phyloP scores from a whole-genome alignment of 2,888 invertebrate genomes.

The Ypsolopha sequella region DNA sequence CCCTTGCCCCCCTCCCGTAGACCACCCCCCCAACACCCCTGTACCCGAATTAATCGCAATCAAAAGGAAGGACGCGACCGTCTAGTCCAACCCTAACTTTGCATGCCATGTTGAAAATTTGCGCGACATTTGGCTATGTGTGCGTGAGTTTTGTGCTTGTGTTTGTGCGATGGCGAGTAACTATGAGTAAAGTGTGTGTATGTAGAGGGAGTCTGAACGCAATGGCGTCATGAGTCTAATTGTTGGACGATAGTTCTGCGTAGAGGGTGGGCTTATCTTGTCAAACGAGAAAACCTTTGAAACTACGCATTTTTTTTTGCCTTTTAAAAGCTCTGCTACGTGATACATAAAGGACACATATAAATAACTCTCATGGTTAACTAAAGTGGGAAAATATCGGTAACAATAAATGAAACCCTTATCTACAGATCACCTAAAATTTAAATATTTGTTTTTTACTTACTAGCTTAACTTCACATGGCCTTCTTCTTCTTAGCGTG shows the following conservation, averaged over 20 bases:
- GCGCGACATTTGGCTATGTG: slow-evolving; percentile 21
- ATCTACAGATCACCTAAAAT: too few relatives aligned
- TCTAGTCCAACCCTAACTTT: slow-evolving; percentile 64
- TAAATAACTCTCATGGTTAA: too few relatives aligned
- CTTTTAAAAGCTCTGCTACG: too few relatives aligned
- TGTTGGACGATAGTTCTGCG: background rate
- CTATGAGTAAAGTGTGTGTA: slow-evolving; percentile 9
- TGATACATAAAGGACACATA: too few relatives aligned
- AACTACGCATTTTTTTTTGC: too few relatives aligned
- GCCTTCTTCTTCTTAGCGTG: too few relatives aligned
- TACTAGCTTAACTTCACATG: too few relatives aligned
- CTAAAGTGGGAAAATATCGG: too few relatives aligned
- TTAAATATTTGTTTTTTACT: too few relatives aligned
- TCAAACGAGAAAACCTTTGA: too few relatives aligned
- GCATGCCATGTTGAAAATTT: slow-evolving; percentile 63
- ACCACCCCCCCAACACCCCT: slow-evolving; percentile 18
- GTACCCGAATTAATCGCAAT: slow-evolving; percentile 65
- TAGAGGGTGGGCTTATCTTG: too few relatives aligned
- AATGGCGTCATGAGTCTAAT: slow-evolving; percentile 9
- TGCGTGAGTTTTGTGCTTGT: slow-evolving; percentile 13
- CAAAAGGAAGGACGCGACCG: slow-evolving; percentile 65
- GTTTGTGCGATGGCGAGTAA: slow-evolving; percentile 21
- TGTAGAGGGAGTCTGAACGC: slow-evolving; percentile 16
- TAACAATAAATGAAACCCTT: too few relatives aligned
- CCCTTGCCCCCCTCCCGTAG: slow-evolving; percentile 28